phyloP scores from a whole-genome alignment of 2,797 vertebrate species.

The Perodicticus potto region DNA sequence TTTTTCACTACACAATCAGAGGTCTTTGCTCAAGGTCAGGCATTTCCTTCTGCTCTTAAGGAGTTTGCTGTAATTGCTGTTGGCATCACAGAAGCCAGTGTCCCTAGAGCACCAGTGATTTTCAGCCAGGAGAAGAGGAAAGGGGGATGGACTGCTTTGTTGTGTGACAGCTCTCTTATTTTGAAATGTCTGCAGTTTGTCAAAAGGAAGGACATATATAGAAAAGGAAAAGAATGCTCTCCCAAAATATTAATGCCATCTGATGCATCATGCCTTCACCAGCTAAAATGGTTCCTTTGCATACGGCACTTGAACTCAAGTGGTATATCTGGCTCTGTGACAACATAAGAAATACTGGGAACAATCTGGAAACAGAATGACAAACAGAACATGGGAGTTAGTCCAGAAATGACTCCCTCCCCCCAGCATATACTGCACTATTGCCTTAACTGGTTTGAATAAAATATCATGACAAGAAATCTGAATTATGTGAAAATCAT shows the following conservation, averaged over 20 bases:
- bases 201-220: background rate
- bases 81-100: constrained; percentile 15
- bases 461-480: background rate
- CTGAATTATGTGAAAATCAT: background rate
- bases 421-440: background rate
- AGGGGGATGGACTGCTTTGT: background rate
- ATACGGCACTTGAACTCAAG: background rate
- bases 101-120: background rate
- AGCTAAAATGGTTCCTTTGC: background rate
- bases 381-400: background rate
- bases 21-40: constrained; percentile 71
- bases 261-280: background rate
- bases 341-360: background rate
- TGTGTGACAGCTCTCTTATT: background rate
- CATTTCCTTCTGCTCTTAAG: background rate
- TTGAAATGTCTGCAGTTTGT: constrained; percentile 25
- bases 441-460: background rate
- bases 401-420: background rate
- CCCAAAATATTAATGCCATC: background rate
- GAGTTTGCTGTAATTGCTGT: background rate
- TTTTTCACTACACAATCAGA: constrained; percentile 75
- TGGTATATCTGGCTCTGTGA: background rate
- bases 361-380: background rate
- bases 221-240: background rate
- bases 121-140: background rate